Evolutionary conservation across 2,797 vertebrate genomes (phyloP).

Genomic region (Staurois parvus): DNA sequence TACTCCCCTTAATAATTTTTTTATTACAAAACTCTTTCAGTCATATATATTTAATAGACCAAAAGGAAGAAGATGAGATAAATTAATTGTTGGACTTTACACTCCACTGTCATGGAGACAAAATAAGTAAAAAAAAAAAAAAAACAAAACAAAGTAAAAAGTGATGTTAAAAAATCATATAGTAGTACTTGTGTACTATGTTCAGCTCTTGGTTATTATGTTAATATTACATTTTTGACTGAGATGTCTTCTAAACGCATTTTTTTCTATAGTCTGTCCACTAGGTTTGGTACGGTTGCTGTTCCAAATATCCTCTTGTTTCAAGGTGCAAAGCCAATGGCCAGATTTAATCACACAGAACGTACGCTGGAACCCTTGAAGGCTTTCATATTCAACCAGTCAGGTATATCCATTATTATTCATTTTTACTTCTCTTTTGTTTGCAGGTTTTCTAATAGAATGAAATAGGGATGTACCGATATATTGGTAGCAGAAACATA

Average conservation of each 20-base stretch:
- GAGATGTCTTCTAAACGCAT: background rate
- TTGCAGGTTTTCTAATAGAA: background rate
- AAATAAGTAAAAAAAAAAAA: too few relatives aligned
- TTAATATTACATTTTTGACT: background rate
- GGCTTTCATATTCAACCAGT: constrained; percentile 94
- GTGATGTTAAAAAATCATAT: too few relatives aligned
- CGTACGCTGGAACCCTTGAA: constrained; percentile 88
- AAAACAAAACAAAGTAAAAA: too few relatives aligned
- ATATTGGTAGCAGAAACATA: too few relatives aligned
- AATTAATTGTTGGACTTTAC: too few relatives aligned
- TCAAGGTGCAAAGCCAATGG: constrained; percentile 97
- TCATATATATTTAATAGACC: too few relatives aligned
- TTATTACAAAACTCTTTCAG: too few relatives aligned
- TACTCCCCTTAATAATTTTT: too few relatives aligned
- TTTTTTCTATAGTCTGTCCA: constrained; percentile 85
- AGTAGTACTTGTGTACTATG: too few relatives aligned
- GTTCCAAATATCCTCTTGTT: constrained; percentile 97
- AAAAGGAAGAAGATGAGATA: too few relatives aligned
- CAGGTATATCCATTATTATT: constrained; percentile 76
- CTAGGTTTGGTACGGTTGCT: constrained; percentile 95
- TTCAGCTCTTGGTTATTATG: background rate
- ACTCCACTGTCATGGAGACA: too few relatives aligned
- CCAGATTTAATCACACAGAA: constrained; percentile 96
- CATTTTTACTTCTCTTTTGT: too few relatives aligned
- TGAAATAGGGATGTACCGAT: background rate